Conservation (phyloP, 2,113 vertebrate genomes). For the Leptosomus discolor region DNA sequence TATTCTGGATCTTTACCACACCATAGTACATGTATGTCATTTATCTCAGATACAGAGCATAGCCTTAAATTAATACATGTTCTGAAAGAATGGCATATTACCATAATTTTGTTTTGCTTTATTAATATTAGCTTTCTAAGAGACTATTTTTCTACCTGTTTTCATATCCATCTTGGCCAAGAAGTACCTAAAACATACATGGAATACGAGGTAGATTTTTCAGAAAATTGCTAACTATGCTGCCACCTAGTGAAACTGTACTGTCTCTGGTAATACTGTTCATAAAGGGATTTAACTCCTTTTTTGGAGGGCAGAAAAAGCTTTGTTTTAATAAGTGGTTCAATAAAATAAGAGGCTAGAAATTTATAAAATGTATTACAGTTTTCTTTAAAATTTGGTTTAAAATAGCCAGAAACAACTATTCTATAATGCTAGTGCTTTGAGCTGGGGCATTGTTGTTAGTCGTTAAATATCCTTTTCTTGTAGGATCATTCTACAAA, state of each 20-base stretch:
- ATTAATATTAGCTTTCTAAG: neutral
- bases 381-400: neutral
- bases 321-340: neutral
- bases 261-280: neutral
- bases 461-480: neutral
- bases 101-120: neutral
- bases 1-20: neutral
- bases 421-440: neutral
- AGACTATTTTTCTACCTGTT: neutral
- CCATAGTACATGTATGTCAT: neutral
- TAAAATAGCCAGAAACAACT: neutral
- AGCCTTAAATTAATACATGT: neutral
- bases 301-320: neutral
- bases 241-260: constrained; percentile 73
- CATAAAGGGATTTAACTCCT: neutral
- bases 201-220: neutral
- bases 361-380: neutral
- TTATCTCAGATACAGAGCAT: neutral
- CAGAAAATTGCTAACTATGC: constrained; percentile 41
- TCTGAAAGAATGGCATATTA: neutral
- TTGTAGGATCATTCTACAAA: neutral
- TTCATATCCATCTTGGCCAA: neutral
- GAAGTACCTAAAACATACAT: neutral
- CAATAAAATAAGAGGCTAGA: neutral
- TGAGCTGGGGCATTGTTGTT: neutral